phyloP scores from a whole-genome alignment of 92 coral and sea anemone genomes.

The Porites divaricata region DNA sequence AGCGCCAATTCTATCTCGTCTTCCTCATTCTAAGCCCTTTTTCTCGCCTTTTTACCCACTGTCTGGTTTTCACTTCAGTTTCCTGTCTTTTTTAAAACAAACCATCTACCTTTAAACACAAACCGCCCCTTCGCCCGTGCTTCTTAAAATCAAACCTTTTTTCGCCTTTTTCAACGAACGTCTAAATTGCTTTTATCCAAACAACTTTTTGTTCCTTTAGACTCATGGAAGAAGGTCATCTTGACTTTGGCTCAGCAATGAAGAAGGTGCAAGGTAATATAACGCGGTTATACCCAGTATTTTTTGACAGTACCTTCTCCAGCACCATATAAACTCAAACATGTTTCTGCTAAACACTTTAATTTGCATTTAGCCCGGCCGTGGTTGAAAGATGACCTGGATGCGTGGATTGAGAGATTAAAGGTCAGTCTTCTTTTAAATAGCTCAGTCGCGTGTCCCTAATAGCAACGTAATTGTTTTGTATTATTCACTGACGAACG shows the following conservation, averaged over 20 bases:
- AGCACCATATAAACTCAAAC: neutral
- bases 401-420: slow-evolving; percentile 83
- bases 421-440: slow-evolving; percentile 59
- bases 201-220: slow-evolving; percentile 29
- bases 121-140: neutral
- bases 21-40: neutral
- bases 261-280: slow-evolving; percentile 70
- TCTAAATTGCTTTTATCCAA: neutral
- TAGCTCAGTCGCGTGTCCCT: no score
- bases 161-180: no score
- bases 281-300: neutral
- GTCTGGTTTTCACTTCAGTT: neutral
- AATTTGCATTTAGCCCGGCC: slow-evolving; percentile 72
- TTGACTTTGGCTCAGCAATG: slow-evolving; percentile 77
- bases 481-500: no score
- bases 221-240: slow-evolving; percentile 63
- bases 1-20: neutral
- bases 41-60: neutral
- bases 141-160: no score
- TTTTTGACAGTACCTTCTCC: neutral
- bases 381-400: slow-evolving; percentile 90
- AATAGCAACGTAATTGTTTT: no score
- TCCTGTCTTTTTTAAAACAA: neutral
- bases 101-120: no score
- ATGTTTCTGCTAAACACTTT: no score